phyloP scores from a whole-genome alignment of 2,888 invertebrate genomes.

The Lithophane ornitopus region DNA sequence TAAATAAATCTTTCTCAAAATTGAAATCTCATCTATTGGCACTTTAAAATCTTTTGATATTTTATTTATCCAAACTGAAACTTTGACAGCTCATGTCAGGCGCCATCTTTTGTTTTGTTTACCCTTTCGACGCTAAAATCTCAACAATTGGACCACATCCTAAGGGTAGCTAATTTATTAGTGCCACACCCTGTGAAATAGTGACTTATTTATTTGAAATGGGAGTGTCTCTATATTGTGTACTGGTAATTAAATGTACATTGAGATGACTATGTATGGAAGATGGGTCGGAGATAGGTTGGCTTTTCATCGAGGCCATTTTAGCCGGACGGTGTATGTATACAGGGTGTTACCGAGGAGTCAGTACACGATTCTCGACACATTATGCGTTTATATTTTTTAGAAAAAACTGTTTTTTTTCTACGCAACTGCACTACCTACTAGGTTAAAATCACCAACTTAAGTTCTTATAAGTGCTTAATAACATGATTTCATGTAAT shows the following conservation, averaged over 20 bases:
- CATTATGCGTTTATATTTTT: too few species aligned
- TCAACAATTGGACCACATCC: conserved; percentile 33
- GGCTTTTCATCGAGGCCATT: conserved; percentile 4
- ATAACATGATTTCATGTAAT: too few species aligned
- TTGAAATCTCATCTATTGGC: neutral
- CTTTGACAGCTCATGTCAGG: neutral
- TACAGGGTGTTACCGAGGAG: too few species aligned
- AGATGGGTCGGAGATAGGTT: conserved; percentile 30
- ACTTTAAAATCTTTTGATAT: neutral
- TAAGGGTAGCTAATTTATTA: conserved; percentile 68
- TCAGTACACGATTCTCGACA: too few species aligned
- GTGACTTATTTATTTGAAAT: conserved; percentile 61
- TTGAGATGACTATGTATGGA: conserved; percentile 33
- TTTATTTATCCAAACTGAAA: too few species aligned
- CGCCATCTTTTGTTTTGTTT: conserved; percentile 10
- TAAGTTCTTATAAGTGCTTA: too few species aligned
- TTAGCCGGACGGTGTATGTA: neutral
- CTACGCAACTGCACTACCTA: too few species aligned
- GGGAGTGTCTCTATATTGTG: conserved; percentile 50
- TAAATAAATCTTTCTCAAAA: neutral
- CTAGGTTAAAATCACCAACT: too few species aligned
- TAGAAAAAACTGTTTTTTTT: too few species aligned
- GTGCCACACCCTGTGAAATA: conserved; percentile 63
- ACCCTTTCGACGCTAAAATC: neutral
- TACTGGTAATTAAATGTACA: conserved; percentile 51